phyloP scores from a whole-genome alignment of 2,888 invertebrate genomes.

The Enoplolaimus lenunculus region DNA sequence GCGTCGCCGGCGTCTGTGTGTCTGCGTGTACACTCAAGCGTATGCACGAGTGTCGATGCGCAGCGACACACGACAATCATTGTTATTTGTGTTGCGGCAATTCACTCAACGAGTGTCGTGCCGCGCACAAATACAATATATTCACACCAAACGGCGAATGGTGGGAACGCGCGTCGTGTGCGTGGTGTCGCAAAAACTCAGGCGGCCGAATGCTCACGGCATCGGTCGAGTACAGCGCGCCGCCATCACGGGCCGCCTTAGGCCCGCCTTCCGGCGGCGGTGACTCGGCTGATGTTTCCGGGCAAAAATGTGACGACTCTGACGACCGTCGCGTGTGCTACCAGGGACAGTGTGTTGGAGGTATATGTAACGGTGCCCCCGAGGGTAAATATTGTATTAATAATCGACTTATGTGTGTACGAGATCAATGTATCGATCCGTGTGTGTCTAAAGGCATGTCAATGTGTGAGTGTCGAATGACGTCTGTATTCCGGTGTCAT shows the following conservation, averaged over 20 bases:
- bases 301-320: conserved; percentile 38
- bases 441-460: conserved; percentile 28
- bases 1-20: conserved; percentile 5
- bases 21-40: conserved; percentile 32
- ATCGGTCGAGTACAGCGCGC: no score
- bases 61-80: conserved; percentile 38
- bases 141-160: conserved; percentile 37
- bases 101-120: conserved; percentile 31
- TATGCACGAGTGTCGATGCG: conserved; percentile 36
- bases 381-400: conserved; percentile 36
- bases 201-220: conserved; percentile 34
- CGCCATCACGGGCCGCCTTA: no score
- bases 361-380: conserved; percentile 17
- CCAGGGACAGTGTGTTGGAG: conserved; percentile 13
- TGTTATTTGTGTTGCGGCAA: conserved; percentile 40
- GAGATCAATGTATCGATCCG: conserved; percentile 38
- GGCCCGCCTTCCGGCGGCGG: no score
- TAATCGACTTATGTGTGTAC: conserved; percentile 34
- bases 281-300: no score
- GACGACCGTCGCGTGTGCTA: conserved; percentile 36
- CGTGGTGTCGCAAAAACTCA: conserved; percentile 35
- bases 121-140: conserved; percentile 31
- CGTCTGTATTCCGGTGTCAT: conserved; percentile 37
- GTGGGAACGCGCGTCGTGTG: conserved; percentile 38
- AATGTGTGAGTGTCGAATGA: conserved; percentile 35